These are phyloP conservation scores for Pyrocoelia pectoralis DNA, from an alignment of 2,888 invertebrate species.

Conservation along the genomic window DNA sequence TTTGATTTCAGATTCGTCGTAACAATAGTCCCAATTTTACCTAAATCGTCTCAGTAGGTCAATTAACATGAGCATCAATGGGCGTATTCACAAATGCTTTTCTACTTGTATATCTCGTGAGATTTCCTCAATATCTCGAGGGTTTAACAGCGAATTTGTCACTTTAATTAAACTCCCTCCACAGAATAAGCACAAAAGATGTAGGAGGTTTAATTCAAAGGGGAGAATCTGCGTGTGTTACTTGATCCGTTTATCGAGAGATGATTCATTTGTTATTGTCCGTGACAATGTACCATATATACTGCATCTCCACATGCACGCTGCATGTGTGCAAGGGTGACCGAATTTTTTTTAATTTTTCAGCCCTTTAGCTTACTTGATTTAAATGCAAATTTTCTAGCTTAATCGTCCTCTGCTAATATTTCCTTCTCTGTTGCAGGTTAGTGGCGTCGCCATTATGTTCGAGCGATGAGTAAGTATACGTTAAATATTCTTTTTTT, in stretches of 20 bases:
- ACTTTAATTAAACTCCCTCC: constrained; percentile 57
- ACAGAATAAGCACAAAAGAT: constrained; percentile 54
- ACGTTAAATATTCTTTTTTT: too few species aligned
- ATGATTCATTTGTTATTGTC: constrained; percentile 58
- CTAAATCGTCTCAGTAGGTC: too few species aligned
- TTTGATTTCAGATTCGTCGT: too few species aligned
- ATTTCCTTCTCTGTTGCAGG: neutral
- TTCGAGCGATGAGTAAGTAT: too few species aligned
- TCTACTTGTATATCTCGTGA: constrained; percentile 63
- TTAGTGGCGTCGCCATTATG: neutral
- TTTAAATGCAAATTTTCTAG: constrained; percentile 51
- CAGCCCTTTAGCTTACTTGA: constrained; percentile 43
- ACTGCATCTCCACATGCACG: constrained; percentile 37
- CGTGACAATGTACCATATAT: constrained; percentile 49
- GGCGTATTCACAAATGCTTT: constrained; percentile 32
- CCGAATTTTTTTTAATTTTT: constrained; percentile 28
- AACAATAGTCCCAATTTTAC: too few species aligned
- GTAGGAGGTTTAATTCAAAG: constrained; percentile 66
- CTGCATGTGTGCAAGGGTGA: constrained; percentile 43
- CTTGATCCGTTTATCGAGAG: constrained; percentile 57
- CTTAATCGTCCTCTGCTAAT: neutral
- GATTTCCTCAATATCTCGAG: constrained; percentile 64
- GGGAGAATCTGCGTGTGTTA: constrained; percentile 60
- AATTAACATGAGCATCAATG: constrained; percentile 12
- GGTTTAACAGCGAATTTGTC: constrained; percentile 59